These are phyloP conservation scores for Bos indicus DNA, from an alignment of 2,113 vertebrate species.

Conservation along the genomic window DNA sequence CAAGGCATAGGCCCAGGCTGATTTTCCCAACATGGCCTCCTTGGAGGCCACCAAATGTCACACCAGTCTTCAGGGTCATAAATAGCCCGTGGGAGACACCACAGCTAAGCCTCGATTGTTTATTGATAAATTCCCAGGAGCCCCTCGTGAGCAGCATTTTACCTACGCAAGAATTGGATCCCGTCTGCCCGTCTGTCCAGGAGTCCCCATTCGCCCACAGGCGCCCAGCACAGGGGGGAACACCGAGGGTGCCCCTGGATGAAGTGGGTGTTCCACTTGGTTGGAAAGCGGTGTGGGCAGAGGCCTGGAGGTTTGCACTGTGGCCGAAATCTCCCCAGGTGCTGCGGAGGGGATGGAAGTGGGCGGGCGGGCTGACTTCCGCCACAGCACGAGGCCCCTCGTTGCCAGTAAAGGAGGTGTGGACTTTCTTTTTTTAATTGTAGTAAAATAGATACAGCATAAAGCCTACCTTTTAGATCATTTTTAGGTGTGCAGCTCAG, in stretches of 20 bases:
- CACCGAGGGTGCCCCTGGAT: rapidly evolving
- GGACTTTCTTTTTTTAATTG: background rate
- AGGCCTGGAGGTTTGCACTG: too few relatives aligned
- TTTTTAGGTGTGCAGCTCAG: background rate
- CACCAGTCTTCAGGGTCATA: rapidly evolving
- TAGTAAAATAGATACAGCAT: background rate
- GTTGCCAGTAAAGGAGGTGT: background rate
- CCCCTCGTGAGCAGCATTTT: too few relatives aligned
- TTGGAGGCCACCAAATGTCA: rapidly evolving
- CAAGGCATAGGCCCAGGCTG: background rate
- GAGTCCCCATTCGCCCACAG: rapidly evolving
- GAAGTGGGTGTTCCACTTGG: rapidly evolving
- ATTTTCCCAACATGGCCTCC: too few relatives aligned
- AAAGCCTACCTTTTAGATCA: background rate
- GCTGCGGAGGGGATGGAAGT: background rate
- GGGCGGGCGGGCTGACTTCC: background rate
- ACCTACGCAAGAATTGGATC: rapidly evolving
- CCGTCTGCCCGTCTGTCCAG: rapidly evolving
- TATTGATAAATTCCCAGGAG: background rate
- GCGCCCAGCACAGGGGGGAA: rapidly evolving
- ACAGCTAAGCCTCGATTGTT: rapidly evolving
- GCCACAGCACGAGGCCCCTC: rapidly evolving
- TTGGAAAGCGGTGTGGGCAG: background rate
- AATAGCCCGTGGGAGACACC: rapidly evolving
- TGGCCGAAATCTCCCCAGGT: background rate